Base-by-base conservation (phyloP, 2,797 vertebrate species). In the Tympanoctomys barrerae region DNA sequence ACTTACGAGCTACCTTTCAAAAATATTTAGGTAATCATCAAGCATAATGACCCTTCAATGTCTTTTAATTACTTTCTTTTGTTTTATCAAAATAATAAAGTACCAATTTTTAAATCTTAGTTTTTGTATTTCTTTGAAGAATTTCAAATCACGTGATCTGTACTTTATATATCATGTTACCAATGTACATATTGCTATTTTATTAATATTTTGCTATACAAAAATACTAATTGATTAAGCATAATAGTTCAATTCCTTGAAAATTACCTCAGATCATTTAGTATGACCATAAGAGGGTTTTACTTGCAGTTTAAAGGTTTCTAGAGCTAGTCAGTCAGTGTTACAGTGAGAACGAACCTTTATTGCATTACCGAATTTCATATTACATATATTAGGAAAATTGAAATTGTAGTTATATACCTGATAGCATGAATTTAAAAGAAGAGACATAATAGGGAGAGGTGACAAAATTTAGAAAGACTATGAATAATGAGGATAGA, bases 91-190 rank as follows among this genome's bases (percentile, higher is more conserved):
- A 95, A 61, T 54, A 46, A 95, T 19, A n/a, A 95, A 91, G 5
- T 24, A 61, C 12, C 36, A 54, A 19, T 61, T 94, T 94, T 61
- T 89, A 92, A 62, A 80, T 91, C 24, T 24, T 61, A 84, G 59
- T 10, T 87, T 62, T 89, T 59, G 22, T 31, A 79, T 96, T 84
- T 91, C 52, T 54, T 94, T 80, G 39, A 77, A 89, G 24, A 83
- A 49, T 93, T 54, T 85, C 26, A 73, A 46, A 39, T 84, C 13
- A 18, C 64, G 31, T 91, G 61, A 33, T 87, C 59, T 83, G 49
- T 64, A 39, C 46, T 28, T 83, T 64, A 10, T 59, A 66, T 49
- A 33, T 78, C 16, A 3, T 75, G 3, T 19, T 70, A 54, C 36
- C n/a, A 80, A 2, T 33, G 2, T 62, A 68, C 14, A 7, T 78